Base-by-base conservation (phyloP, 2,888 invertebrate genomes). In the Mesoligia furuncula region DNA sequence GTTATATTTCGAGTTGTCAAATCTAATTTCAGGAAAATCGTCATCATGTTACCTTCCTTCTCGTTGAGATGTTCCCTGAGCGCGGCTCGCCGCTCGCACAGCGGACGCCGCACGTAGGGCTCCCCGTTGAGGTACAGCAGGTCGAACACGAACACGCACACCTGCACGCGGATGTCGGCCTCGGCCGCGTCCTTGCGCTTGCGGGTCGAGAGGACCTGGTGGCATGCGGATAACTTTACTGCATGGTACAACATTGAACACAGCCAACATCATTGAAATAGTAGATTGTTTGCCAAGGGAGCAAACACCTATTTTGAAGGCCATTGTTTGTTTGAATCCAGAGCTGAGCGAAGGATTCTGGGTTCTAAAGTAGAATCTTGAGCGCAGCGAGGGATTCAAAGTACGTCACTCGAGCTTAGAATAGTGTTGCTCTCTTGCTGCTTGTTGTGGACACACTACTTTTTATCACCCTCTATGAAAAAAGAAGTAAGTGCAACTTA, bases 101-200 rank as follows among this genome's bases (percentile, higher is more conserved):
- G 98, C 9, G 99, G 98, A 83, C 98, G 96, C 70, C 97, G 97
- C 1, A 99, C 99, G 48, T 99, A 96, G 5, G 99, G 96, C 89
- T 97, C 96, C 0, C 99, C 99, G 96, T 99, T 99, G 20, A 99
- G 97, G 93, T 98, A 99, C 36, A 99, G 97, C 87, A 99, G 96
- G 97, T 99, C 99, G 95, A 99, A 99, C 95, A 99, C 98, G 95
- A 99, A 99, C 51, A 99, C 98, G 93, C 99, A 99, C 81, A 99
- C 99, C 93, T 98, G 98, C 87, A 97, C 97, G 87, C 95, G 97
- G 87, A 97, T 97, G 67, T 97, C 96, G 0, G 93, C 89, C 78
- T 94, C 94, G 73, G 90, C 88, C 1, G 97, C 97, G 91, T 97
- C 99, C 97, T 99, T 99, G 90, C 99, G 97, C 94, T 99, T 99